Base-by-base conservation (phyloP, 2,113 vertebrate genomes). In the Nycticebus coucang region DNA sequence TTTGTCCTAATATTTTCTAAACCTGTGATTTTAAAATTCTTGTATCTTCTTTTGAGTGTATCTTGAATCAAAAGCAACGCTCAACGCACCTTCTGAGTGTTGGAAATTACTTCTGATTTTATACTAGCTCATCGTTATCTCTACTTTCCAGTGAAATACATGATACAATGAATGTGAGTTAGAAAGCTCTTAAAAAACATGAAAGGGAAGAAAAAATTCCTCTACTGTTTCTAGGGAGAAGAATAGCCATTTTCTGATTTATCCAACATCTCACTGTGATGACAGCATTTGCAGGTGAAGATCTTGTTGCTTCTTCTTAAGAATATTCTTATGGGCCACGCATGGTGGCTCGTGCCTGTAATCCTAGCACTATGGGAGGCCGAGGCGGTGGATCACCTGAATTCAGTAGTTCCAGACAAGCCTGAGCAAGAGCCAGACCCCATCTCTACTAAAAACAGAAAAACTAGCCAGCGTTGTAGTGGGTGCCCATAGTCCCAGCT, bases 11-110 rank as follows among this genome's bases (percentile, higher is more conserved):
- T 37, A 28, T 91, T 55, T 69, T 94, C 60, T 17, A 87, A 87
- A 78, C 68, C 69, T 50, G 87, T 81, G 77, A 21, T 96, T 94
- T 91, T 45, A 91, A 94, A 87, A 41, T 82, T 86, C 33, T 91
- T 82, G 4, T 81, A 50, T 80, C 24, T 90, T 41, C 35, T 90
- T 93, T 64, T 87, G 35, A 90, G 30, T 87, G 19, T 55, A 33
- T 68, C 81, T 86, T 82, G 74, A 93, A 68, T 93, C 59, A 86
- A 82, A 91, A 87, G 50, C 24, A 75, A 26, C 75, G 78, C 68
- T 82, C 57, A 94, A 94, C 37, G 91, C 59, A 87, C 53, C 64
- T 93, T 72, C 64, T 74, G 11, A 75, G 60, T 77, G 50, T 9
- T 24, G 68, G 75, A 87, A 92, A 87, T 64, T 91, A 78, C 71